Conservation (phyloP, 2,113 vertebrate genomes). For the Thalassoma bifasciatum region DNA sequence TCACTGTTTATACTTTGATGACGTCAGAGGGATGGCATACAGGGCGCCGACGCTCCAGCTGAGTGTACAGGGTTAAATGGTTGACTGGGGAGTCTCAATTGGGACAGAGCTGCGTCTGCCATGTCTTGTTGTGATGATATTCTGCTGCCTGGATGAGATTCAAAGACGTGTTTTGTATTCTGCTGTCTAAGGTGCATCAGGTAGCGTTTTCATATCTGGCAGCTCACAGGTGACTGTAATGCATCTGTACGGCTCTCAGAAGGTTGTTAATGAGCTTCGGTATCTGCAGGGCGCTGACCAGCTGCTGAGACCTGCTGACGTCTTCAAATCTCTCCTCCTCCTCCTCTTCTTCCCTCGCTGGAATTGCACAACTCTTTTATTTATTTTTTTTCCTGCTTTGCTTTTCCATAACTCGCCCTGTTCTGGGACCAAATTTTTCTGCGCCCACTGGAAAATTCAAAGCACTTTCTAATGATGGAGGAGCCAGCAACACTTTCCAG, state of each 20-base stretch:
- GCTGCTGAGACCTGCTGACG: slow-evolving; percentile 17
- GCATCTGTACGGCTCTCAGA: slow-evolving; percentile 6
- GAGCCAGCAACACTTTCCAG: slow-evolving; percentile 39
- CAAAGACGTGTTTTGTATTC: slow-evolving; percentile 5
- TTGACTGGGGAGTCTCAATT: slow-evolving; percentile 45
- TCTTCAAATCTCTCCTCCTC: slow-evolving; percentile 23
- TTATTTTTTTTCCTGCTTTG: slow-evolving; percentile 41
- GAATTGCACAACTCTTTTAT: slow-evolving; percentile 56
- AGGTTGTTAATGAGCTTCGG: slow-evolving; percentile 26
- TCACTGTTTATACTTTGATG: too few relatives aligned
- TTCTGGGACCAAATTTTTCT: slow-evolving; percentile 56
- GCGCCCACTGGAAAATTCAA: slow-evolving; percentile 63
- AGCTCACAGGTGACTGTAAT: not conserved
- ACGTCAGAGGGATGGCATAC: too few relatives aligned
- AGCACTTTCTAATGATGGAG: slow-evolving; percentile 40
- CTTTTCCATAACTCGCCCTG: slow-evolving; percentile 31
- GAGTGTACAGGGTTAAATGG: too few relatives aligned
- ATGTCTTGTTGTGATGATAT: slow-evolving; percentile 15
- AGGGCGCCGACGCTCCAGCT: too few relatives aligned
- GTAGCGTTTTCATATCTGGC: not conserved
- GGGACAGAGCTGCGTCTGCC: slow-evolving; percentile 11
- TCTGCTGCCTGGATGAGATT: not conserved
- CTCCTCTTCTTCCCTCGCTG: slow-evolving; percentile 7
- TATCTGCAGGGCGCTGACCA: slow-evolving; percentile 4
- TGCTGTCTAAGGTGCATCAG: not conserved